Percentiles rank a stretch among this genome's conserved stretches.
phyloP scores from a whole-genome alignment of 2,888 invertebrate species.

The Drosophila siamana region DNA sequence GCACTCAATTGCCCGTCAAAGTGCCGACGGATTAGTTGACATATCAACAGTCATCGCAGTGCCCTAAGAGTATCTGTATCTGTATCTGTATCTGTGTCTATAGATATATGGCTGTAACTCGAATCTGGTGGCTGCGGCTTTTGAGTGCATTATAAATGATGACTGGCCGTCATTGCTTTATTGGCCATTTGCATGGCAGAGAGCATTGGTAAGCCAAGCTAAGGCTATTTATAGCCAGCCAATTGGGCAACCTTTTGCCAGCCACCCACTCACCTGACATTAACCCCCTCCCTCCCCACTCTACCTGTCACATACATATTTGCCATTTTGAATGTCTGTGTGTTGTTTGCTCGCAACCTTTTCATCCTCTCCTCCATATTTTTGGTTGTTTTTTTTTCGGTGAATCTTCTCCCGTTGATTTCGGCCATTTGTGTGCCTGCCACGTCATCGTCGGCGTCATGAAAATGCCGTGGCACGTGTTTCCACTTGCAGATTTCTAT shows the following conservation, averaged over 20 bases:
- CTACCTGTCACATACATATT: constrained; percentile 15
- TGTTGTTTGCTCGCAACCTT: constrained; percentile 28
- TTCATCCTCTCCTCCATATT: neutral
- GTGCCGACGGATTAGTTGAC: constrained; percentile 65
- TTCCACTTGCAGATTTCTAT: constrained; percentile 53
- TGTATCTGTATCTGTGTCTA: constrained; percentile 25
- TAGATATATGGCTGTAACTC: constrained; percentile 3
- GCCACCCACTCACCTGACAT: neutral
- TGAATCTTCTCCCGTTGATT: constrained; percentile 16
- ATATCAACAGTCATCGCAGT: constrained; percentile 35
- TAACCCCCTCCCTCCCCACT: neutral
- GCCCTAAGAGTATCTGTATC: constrained; percentile 11
- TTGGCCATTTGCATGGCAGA: constrained; percentile 67
- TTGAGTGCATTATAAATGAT: constrained; percentile 72
- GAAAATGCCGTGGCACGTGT: constrained; percentile 37
- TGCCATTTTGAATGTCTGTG: neutral
- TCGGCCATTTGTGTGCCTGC: constrained; percentile 67
- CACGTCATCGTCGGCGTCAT: constrained; percentile 55
- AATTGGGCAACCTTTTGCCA: constrained; percentile 17
- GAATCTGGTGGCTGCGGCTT: constrained; percentile 40
- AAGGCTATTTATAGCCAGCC: constrained; percentile 52
- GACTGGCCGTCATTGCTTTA: constrained; percentile 36
- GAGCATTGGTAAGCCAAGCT: constrained; percentile 20
- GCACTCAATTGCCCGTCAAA: constrained; percentile 59
- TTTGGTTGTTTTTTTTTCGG: neutral